Conservation (phyloP, 2,888 invertebrate genomes). For the Tinea trinotella region DNA sequence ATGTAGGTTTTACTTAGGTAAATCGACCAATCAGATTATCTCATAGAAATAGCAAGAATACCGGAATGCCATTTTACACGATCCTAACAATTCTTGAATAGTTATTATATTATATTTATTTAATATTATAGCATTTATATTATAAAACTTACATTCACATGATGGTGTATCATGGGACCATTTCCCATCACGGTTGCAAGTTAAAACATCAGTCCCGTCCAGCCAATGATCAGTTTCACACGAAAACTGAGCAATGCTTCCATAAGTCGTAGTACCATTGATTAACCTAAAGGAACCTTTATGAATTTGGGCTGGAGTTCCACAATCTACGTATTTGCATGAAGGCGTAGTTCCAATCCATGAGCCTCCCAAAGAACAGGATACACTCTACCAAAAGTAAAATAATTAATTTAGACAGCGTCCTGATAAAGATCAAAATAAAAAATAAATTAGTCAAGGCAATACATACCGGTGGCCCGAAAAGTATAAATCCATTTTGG, state of each 20-base stretch:
- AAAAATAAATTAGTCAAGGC: neutral
- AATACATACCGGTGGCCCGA: slow-evolving; percentile 83
- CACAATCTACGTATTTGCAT: slow-evolving; percentile 91
- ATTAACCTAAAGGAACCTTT: slow-evolving; percentile 80
- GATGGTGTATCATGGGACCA: slow-evolving; percentile 89
- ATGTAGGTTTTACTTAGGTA: too few relatives aligned
- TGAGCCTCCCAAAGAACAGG: slow-evolving; percentile 87
- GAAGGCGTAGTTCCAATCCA: slow-evolving; percentile 87
- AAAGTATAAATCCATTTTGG: slow-evolving; percentile 86
- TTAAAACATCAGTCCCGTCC: slow-evolving; percentile 78
- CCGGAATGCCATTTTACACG: too few relatives aligned
- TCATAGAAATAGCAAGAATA: too few relatives aligned
- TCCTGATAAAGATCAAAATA: too few relatives aligned
- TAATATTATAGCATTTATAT: neutral
- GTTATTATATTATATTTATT: neutral
- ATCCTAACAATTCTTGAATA: too few relatives aligned
- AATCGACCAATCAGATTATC: too few relatives aligned
- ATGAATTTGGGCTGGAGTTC: slow-evolving; percentile 84
- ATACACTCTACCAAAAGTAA: slow-evolving; percentile 74
- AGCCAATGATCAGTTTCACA: slow-evolving; percentile 90
- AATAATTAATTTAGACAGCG: too few relatives aligned
- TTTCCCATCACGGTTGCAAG: slow-evolving; percentile 86
- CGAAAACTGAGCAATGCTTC: slow-evolving; percentile 82
- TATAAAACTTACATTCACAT: slow-evolving; percentile 85
- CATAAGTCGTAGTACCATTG: slow-evolving; percentile 87